Evolutionary conservation across 2,797 vertebrate genomes (phyloP).

Genomic region (Taenioides sp.): DNA sequence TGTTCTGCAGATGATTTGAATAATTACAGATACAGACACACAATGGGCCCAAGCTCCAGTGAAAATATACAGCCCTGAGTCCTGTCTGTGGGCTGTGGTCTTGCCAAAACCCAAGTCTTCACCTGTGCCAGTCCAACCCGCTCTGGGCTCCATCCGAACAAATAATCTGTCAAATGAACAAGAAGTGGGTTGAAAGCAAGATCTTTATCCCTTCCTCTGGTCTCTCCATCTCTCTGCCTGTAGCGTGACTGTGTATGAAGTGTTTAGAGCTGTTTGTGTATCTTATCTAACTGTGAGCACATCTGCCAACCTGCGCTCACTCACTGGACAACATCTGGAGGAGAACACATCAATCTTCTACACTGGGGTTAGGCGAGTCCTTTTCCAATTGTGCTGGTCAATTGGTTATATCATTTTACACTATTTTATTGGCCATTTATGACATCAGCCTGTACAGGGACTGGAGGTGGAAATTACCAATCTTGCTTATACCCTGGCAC

Average conservation of each 20-base stretch:
- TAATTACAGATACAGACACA: conserved; percentile 53
- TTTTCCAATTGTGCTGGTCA: neutral
- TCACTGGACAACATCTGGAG: conserved; percentile 7
- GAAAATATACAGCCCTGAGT: conserved; percentile 47
- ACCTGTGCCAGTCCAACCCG: conserved; percentile 64
- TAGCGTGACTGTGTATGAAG: conserved; percentile 65
- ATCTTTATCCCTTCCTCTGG: conserved; percentile 39
- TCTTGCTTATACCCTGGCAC: too few species aligned
- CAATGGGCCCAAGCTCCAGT: conserved; percentile 44
- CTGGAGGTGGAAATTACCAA: too few species aligned
- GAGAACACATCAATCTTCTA: neutral
- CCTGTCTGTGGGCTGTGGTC: conserved; percentile 45
- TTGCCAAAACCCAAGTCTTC: conserved; percentile 47
- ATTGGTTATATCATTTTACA: neutral
- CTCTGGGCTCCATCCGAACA: conserved; percentile 41
- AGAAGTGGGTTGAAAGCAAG: conserved; percentile 50
- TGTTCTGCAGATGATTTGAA: conserved; percentile 48
- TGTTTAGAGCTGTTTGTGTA: conserved; percentile 30
- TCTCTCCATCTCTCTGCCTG: conserved; percentile 49
- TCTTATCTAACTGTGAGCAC: conserved; percentile 10
- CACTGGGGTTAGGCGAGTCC: neutral
- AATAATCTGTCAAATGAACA: conserved; percentile 57
- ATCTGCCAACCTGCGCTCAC: conserved; percentile 14
- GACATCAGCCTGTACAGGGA: too few species aligned
- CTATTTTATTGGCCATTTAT: too few species aligned